phyloP scores from a whole-genome alignment of 2,113 vertebrate species.

The Hymenochirus boettgeri region DNA sequence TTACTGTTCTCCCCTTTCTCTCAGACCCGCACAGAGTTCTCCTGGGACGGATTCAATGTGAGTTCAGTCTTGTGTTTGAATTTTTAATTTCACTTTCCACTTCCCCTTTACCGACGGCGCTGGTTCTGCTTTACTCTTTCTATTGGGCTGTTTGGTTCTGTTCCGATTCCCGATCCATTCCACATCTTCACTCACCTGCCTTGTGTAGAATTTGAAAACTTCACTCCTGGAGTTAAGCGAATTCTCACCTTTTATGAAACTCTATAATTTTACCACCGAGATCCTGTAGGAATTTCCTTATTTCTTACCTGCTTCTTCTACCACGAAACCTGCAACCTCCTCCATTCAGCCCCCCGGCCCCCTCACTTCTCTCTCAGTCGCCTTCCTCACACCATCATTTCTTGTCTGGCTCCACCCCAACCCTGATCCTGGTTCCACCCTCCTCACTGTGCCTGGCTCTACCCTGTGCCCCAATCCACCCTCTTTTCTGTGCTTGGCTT shows the following conservation, averaged over 20 bases:
- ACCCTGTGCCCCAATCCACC: background rate
- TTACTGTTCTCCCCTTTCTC: slow-evolving; percentile 31
- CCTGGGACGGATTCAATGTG: slow-evolving; percentile 99
- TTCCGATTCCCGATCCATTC: background rate
- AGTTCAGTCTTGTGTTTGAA: slow-evolving; percentile 53
- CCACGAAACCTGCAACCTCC: too few relatives aligned
- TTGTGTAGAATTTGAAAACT: background rate
- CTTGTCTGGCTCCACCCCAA: too few relatives aligned
- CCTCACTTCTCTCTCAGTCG: too few relatives aligned
- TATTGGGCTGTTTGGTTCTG: background rate
- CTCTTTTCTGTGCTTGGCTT: background rate
- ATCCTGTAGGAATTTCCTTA: too few relatives aligned
- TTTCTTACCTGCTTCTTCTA: too few relatives aligned
- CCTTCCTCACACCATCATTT: too few relatives aligned
- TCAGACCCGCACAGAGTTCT: slow-evolving; percentile 96
- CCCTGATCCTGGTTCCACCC: too few relatives aligned
- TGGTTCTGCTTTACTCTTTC: slow-evolving; percentile 1
- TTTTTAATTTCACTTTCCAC: background rate
- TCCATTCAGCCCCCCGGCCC: too few relatives aligned
- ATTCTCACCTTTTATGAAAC: too few relatives aligned
- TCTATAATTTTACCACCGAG: too few relatives aligned
- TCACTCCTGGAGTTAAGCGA: too few relatives aligned
- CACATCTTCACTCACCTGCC: background rate
- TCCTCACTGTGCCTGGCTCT: background rate
- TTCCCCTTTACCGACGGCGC: background rate